Base-by-base conservation (phyloP, 2,888 invertebrate genomes). In the Flabesymbios commensalis region DNA sequence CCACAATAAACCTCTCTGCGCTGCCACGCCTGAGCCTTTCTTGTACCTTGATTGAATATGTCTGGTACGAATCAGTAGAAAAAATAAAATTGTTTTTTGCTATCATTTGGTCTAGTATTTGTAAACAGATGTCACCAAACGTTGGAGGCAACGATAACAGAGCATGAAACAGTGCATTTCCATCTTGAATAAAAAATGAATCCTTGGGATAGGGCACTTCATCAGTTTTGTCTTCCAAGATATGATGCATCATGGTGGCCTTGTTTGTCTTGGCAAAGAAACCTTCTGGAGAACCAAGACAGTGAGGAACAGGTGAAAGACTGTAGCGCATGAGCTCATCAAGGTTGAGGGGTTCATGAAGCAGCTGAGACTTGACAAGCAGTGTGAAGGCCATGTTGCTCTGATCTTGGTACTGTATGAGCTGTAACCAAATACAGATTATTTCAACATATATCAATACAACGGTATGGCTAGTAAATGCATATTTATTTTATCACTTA, bases 201-300 rank as follows among this genome's bases (percentile, higher is more conserved):
- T 55, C 55, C n/a, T 53, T 22, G 5, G 53, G 33, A n/a, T 5
- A 36, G 5, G 60, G 60, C 3, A 60, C 24, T 24, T 33, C 56
- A 47, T 59, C 57, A 4, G 54, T 17, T 3, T 14, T 22, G n/a
- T 57, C 57, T 10, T 62, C 49, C 14, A 43, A 42, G 4, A 64
- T 52, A 32, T 57, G 32, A 19, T 63, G 48, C 4, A 59, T 19
- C 1, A 19, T 67, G 62, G 75, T 1, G 73, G 75, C 54, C 31
- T 55, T 55, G 29, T 55, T 28, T 5, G 55, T 55, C 43, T 55
- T 55, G 22, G 26, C 24, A 26, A 36, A 36, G 24, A 17, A 53
- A 5, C 53, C 53, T 36, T 53, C 53, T 36, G 53, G 36, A 36
- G 53, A 36, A 5, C 53, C 53, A 36, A 53, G 32, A 24, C 53